Conservation (phyloP, 2,888 invertebrate genomes). For the Cosmopolites sordidus region DNA sequence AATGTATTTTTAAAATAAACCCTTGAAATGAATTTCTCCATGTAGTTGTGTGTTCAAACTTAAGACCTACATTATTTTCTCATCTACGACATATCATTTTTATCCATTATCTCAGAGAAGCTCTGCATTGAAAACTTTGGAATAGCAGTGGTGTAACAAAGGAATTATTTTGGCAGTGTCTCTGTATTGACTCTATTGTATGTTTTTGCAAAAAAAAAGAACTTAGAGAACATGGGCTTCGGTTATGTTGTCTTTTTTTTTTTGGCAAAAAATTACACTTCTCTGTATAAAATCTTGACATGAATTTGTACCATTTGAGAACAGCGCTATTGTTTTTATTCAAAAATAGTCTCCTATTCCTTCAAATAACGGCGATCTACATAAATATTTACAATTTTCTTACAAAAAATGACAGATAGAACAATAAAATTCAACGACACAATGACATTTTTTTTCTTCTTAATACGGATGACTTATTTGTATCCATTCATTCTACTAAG, state of each 20-base stretch:
- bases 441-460: conserved; percentile 15
- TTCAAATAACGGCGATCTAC: conserved; percentile 21
- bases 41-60: too few relatives aligned
- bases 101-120: too few relatives aligned
- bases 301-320: conserved; percentile 49
- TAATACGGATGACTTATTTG: not conserved
- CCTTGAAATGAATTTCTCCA: too few relatives aligned
- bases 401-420: conserved; percentile 23
- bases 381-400: conserved; percentile 22
- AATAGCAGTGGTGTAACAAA: too few relatives aligned
- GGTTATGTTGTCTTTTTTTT: not conserved
- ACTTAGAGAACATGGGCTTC: too few relatives aligned
- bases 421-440: conserved; percentile 26
- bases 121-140: too few relatives aligned
- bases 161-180: too few relatives aligned
- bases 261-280: conserved; percentile 12
- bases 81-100: too few relatives aligned
- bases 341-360: conserved; percentile 22
- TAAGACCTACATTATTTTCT: too few relatives aligned
- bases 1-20: too few relatives aligned
- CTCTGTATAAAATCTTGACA: conserved; percentile 24
- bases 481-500: not conserved
- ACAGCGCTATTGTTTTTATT: conserved; percentile 46
- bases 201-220: too few relatives aligned
- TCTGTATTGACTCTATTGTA: too few relatives aligned